Conservation (phyloP, 2,113 vertebrate genomes). For the Toxotes jaculatrix region DNA sequence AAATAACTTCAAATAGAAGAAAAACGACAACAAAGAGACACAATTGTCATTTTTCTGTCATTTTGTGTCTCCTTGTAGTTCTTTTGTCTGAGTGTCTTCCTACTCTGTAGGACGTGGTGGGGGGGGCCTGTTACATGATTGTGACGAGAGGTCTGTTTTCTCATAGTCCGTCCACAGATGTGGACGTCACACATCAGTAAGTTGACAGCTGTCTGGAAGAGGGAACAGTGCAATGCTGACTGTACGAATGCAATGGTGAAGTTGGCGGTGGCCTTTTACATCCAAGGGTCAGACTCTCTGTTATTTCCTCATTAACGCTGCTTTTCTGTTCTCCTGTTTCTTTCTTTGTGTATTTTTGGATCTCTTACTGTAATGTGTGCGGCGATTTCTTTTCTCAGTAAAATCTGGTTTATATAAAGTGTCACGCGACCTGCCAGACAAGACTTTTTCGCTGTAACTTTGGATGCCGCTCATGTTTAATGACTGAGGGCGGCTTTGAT, state of each 20-base stretch:
- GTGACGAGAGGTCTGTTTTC: background rate
- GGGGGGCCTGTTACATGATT: background rate
- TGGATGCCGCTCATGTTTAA: conserved; percentile 59
- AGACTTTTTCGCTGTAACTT: conserved; percentile 52
- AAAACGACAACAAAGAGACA: background rate
- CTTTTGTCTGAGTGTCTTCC: background rate
- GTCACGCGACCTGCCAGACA: conserved; percentile 58
- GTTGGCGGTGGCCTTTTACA: conserved; percentile 33
- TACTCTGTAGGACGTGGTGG: background rate
- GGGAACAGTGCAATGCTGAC: conserved; percentile 3
- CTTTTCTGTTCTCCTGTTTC: conserved; percentile 45
- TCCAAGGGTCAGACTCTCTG: conserved; percentile 13
- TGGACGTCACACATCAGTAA: conserved; percentile 28
- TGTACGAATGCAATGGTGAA: conserved; percentile 21
- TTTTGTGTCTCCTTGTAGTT: background rate
- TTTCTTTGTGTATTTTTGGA: conserved; percentile 59
- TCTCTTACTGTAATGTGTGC: conserved; percentile 45
- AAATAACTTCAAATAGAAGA: background rate
- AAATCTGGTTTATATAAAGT: conserved; percentile 76
- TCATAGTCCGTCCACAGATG: conserved; percentile 13
- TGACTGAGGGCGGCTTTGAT: conserved; percentile 60
- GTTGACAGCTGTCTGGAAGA: conserved; percentile 36
- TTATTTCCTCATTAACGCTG: conserved; percentile 50
- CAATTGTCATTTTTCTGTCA: background rate
- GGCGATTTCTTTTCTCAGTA: conserved; percentile 31